Evolutionary conservation across 2,797 vertebrate genomes (phyloP).

Genomic region (Setipinna tenuifilis): DNA sequence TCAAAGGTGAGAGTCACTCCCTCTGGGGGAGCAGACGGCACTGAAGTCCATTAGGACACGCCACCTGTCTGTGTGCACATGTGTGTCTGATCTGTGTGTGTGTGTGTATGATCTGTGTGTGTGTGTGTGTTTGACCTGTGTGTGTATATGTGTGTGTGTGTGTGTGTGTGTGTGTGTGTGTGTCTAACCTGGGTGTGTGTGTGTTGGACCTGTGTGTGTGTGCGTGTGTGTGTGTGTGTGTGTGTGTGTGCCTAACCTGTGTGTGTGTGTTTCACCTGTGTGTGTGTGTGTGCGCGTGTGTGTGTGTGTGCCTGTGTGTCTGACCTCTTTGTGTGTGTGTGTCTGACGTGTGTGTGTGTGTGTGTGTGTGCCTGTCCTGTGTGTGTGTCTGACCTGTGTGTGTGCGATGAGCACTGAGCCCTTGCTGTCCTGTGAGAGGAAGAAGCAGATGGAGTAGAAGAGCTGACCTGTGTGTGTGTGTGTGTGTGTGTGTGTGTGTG

Average conservation of each 20-base stretch:
- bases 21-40: background rate
- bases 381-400: no score
- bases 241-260: background rate
- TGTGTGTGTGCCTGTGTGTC: conserved; percentile 32
- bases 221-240: background rate
- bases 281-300: background rate
- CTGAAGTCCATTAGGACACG: background rate
- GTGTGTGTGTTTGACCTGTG: no score
- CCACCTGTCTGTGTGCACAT: background rate
- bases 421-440: no score
- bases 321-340: conserved; percentile 69
- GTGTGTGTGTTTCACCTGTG: background rate
- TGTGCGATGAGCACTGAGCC: no score
- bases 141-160: no score
- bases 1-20: background rate
- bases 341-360: background rate
- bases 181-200: background rate
- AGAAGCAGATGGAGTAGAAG: conserved; percentile 74
- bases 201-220: background rate
- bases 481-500: background rate
- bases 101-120: background rate
- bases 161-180: no score
- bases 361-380: no score
- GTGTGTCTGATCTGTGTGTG: conserved; percentile 76
- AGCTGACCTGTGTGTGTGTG: conserved; percentile 64